Evolutionary conservation across 2,113 vertebrate species (phyloP).

Genomic region (Pelobates fuscus): DNA sequence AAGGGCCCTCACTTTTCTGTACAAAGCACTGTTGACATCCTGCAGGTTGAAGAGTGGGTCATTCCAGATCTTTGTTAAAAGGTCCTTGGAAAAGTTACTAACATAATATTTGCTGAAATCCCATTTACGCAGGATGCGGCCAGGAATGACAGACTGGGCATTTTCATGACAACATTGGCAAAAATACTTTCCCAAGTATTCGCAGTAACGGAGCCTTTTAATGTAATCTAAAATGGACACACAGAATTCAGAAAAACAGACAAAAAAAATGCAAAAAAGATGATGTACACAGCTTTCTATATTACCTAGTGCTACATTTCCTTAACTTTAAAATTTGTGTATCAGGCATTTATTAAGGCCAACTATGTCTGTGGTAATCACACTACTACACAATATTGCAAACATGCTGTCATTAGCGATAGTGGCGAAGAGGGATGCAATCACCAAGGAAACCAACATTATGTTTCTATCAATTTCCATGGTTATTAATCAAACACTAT

Average conservation of each 20-base stretch:
- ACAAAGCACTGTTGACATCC: slow-evolving; percentile 88
- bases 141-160: slow-evolving; percentile 83
- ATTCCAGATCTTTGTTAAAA: slow-evolving; percentile 90
- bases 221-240: slow-evolving; percentile 80
- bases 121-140: slow-evolving; percentile 90
- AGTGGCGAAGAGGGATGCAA: no score
- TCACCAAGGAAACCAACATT: no score
- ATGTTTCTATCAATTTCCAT: no score
- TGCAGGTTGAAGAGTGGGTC: slow-evolving; percentile 93
- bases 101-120: slow-evolving; percentile 94
- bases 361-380: no score
- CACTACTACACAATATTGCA: no score
- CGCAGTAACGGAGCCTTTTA: slow-evolving; percentile 93
- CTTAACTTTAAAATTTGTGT: no score
- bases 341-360: no score
- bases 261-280: background rate
- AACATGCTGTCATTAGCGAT: no score
- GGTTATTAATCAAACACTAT: no score
- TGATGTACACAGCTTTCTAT: no score
- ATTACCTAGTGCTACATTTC: no score
- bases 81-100: slow-evolving; percentile 95
- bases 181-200: slow-evolving; percentile 96
- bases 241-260: background rate
- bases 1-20: slow-evolving; percentile 87
- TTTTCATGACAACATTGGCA: slow-evolving; percentile 98